Base-by-base conservation (phyloP, 1,140 invertebrate species). In the Diabrotica virgifera region DNA sequence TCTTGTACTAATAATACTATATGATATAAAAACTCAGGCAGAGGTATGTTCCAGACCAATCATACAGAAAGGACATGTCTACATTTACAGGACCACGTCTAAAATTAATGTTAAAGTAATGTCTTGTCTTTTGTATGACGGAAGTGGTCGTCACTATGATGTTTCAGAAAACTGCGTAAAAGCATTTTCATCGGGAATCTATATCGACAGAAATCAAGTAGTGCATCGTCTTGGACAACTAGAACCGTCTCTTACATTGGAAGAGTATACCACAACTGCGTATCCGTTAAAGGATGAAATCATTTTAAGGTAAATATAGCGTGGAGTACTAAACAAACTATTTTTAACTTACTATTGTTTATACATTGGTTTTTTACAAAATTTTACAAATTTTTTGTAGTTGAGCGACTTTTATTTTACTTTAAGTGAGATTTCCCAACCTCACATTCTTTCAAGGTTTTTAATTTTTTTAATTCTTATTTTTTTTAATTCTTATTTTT, bases 141-240 rank as follows among this genome's bases (percentile, higher is more conserved):
- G 10, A 0, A 57, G 6, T 6, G n/a, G 37, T n/a, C n/a, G 0
- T 5, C 37, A 57, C 55, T 57, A 24, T 13, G 55, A 57, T 12
- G 12, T 57, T 0, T 36, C 55, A 11, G 55, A 57, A 36, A 57
- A 57, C 55, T 57, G 55, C 37, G 12, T 57, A 36, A 57, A 36
- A 7, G 55, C 55, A n/a, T 57, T 36, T 36, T 9, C 35, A 36
- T 36, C 24, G 6, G 55, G 55, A 10, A 37, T n/a, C 9, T 57
- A 36, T 36, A 35, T 12, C 9, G 36, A 36, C 24, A 57, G 37
- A 37, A 36, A 12, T n/a, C 5, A 57, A 36, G 24, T 9, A n/a
- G 36, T 37, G 0, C 12, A 57, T 37, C 10, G 37, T 57, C 10
- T 57, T n/a, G 37, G 36, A 57, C 11, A 12, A n/a, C 9, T 6